Evolutionary conservation across 2,888 invertebrate species (phyloP).

Genomic region (Tetrapedia diversipes): DNA sequence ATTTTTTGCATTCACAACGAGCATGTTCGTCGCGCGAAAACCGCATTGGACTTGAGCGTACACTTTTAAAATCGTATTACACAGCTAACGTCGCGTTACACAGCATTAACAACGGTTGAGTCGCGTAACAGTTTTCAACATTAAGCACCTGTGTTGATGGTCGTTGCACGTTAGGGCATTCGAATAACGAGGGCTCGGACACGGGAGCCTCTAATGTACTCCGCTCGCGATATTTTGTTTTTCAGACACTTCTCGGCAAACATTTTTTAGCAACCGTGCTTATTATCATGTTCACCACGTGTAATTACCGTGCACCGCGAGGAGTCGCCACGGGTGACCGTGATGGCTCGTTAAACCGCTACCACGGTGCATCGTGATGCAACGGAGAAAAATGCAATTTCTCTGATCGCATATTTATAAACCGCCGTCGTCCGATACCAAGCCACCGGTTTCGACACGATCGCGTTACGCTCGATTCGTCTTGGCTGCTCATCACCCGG

Average conservation of each 20-base stretch:
- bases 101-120: no score
- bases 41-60: no score
- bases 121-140: no score
- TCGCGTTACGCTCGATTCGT: conserved; percentile 6
- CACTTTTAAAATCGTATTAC: no score
- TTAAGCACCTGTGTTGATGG: no score
- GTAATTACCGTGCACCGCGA: conserved; percentile 11
- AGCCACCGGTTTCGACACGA: conserved; percentile 18
- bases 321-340: conserved; percentile 18
- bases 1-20: no score
- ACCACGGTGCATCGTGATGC: conserved; percentile 25
- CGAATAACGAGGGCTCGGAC: no score
- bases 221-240: no score
- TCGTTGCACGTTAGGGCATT: no score
- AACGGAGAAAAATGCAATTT: conserved; percentile 45
- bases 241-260: background rate
- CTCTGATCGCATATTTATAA: conserved; percentile 42
- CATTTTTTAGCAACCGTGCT: background rate
- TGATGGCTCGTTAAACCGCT: conserved; percentile 6
- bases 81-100: no score
- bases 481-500: background rate
- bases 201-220: no score
- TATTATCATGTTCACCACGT: conserved; percentile 8
- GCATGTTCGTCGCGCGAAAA: no score
- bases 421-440: conserved; percentile 5